Evolutionary conservation across 2,797 vertebrate species (phyloP), one percentile per base, ranked within the genome.

Genomic region (Dendrocincla fuliginosa): DNA sequence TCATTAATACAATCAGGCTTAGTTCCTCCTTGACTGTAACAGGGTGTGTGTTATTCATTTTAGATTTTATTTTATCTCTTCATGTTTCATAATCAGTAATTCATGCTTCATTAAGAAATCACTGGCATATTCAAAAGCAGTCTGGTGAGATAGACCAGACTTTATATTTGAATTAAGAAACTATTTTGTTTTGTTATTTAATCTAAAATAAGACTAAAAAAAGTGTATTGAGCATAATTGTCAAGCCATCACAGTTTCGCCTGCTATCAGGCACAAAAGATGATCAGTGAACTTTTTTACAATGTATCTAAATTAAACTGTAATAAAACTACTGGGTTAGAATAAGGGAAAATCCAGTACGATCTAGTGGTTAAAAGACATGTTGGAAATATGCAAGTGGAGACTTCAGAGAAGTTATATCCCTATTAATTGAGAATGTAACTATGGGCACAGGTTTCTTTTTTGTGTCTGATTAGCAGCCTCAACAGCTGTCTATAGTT

Each of bases 31-130:
- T 60, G 50, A 47, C 50, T 77, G 10, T 73, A 92, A 89, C 63
- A 97, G 60, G 78, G 63, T 7, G 53, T 93, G 55, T 73, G 15
- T 49, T 83, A 33, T 60, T 89, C 17, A 89, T 70, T 94, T 90
- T 46, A 79, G 52, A 89, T 88, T 91, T 91, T 81, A 56, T 78
- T 93, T 92, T 92, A 76, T 88, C 80, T 91, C 46, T 73, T 78
- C 20, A 28, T 57, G 30, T 93, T 93, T 92, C 88, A 73, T 87
- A 92, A 94, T 76, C 78, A 77, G 80, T 67, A 82, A 82, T 63
- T 95, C 47, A 33, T 60, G 64, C 37, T 83, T 90, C 71, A 71
- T 92, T 90, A 85, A 89, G 78, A 13, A 91, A 87, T 42, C 42
- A 50, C 53, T 75, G 35, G 11, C 30, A 75, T 69, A 83, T 71